phyloP scores from a whole-genome alignment of 1,140 invertebrate species.

The Aphidius ervi region DNA sequence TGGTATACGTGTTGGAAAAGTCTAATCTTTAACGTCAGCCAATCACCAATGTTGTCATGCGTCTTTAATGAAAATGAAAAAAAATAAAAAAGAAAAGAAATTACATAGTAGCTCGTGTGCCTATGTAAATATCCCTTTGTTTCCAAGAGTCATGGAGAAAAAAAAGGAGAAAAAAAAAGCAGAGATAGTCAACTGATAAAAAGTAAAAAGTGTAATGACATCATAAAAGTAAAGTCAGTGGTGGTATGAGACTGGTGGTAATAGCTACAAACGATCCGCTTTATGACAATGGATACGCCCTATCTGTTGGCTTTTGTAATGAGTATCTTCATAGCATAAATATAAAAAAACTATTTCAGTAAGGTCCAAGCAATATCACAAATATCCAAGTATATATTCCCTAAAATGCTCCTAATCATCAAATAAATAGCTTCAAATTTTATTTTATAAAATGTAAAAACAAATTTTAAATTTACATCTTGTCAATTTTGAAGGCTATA shows the following conservation, averaged over 20 bases:
- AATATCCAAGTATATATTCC: too few relatives aligned
- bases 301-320: slow-evolving; percentile 23
- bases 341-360: too few relatives aligned
- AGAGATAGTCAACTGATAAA: slow-evolving; percentile 7
- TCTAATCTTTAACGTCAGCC: not conserved
- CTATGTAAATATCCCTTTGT: not conserved
- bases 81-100: too few relatives aligned
- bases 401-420: too few relatives aligned
- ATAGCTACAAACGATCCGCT: slow-evolving; percentile 24
- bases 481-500: too few relatives aligned
- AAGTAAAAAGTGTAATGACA: slow-evolving; percentile 24
- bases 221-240: slow-evolving; percentile 18
- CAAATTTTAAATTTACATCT: too few relatives aligned
- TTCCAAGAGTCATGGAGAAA: not conserved
- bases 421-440: too few relatives aligned
- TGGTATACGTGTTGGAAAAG: slow-evolving; percentile 8
- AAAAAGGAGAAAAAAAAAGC: not conserved
- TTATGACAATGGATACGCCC: slow-evolving; percentile 24
- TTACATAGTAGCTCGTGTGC: too few relatives aligned
- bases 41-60: not conserved
- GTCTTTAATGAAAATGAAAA: not conserved
- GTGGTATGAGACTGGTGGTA: slow-evolving; percentile 13
- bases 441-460: too few relatives aligned
- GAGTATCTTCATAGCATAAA: slow-evolving; percentile 3
- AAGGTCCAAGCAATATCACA: too few relatives aligned